Evolutionary conservation across 2,888 invertebrate species (phyloP).

Genomic region (Troglohyphantes excavatus): DNA sequence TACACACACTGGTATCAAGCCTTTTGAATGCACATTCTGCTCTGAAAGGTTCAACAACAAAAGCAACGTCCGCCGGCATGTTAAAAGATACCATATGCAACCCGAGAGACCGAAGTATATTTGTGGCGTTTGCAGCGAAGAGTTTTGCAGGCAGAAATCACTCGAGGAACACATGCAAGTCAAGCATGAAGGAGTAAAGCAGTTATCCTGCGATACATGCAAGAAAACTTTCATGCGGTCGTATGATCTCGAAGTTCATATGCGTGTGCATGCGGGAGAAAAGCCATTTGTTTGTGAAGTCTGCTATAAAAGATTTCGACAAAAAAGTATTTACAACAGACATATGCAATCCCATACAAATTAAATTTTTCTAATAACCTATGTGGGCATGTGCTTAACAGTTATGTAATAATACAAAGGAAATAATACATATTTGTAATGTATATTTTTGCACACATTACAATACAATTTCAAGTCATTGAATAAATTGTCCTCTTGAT

Average conservation of each 20-base stretch:
- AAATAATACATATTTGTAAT: no score
- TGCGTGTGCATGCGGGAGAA: slow-evolving; percentile 25
- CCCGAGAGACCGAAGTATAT: not conserved
- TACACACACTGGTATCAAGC: slow-evolving; percentile 24
- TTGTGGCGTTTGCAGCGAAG: slow-evolving; percentile 20
- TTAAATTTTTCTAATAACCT: no score
- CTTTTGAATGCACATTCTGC: slow-evolving; percentile 20
- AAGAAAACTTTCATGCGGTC: slow-evolving; percentile 5
- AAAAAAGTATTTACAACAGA: slow-evolving; percentile 2
- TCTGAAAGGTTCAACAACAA: slow-evolving; percentile 1
- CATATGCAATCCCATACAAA: slow-evolving; percentile 5
- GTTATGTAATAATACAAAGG: no score
- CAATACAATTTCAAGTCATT: no score
- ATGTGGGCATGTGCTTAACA: no score
- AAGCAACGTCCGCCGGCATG: slow-evolving; percentile 33
- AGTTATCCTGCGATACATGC: slow-evolving; percentile 18
- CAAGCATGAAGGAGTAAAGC: slow-evolving; percentile 16
- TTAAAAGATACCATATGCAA: not conserved
- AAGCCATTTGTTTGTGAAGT: slow-evolving; percentile 24
- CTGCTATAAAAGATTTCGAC: slow-evolving; percentile 8
- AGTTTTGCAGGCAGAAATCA: slow-evolving; percentile 5
- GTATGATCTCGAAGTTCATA: slow-evolving; percentile 36
- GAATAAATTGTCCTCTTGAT: no score
- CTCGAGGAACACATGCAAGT: not conserved
- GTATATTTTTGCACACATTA: no score